A percentile compares a stretch with the other conserved stretches of the same genome.
phyloP scores from a whole-genome alignment of 2,888 invertebrate species.

The Eupithecia vulgata region DNA sequence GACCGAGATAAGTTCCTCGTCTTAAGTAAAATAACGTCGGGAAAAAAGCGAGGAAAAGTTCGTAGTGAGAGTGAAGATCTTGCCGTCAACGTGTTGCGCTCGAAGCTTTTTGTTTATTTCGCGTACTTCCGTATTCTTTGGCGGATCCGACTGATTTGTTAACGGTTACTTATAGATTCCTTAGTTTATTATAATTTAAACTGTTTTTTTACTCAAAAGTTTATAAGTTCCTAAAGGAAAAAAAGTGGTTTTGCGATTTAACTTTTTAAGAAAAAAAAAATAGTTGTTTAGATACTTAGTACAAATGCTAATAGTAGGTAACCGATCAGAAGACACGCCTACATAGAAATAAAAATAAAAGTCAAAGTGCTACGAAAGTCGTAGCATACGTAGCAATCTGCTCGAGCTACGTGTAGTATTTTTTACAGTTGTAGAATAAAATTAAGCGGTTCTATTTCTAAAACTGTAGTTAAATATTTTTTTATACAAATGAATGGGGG shows the following conservation, averaged over 20 bases:
- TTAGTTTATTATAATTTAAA: not conserved
- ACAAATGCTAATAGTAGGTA: conserved; percentile 9
- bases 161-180: not conserved
- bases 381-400: conserved; percentile 58
- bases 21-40: conserved; percentile 83
- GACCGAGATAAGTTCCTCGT: conserved; percentile 82
- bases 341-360: conserved; percentile 27
- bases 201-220: not conserved
- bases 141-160: conserved; percentile 33
- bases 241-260: not conserved
- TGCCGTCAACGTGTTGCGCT: conserved; percentile 75
- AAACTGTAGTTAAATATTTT: not conserved
- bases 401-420: not conserved
- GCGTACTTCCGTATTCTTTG: conserved; percentile 56
- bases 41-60: conserved; percentile 78
- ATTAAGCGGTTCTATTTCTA: not conserved
- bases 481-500: not conserved
- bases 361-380: conserved; percentile 50
- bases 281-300: not conserved
- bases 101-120: conserved; percentile 54
- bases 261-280: not conserved
- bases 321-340: conserved; percentile 7
- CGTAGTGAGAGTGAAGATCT: conserved; percentile 76
- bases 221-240: not conserved
- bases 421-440: conserved; percentile 21